A percentile compares a stretch with the other conserved stretches of the same genome.
These are phyloP conservation scores for Cheumatopsyche charites DNA, from an alignment of 1,140 invertebrate species.

Conservation along the genomic window DNA sequence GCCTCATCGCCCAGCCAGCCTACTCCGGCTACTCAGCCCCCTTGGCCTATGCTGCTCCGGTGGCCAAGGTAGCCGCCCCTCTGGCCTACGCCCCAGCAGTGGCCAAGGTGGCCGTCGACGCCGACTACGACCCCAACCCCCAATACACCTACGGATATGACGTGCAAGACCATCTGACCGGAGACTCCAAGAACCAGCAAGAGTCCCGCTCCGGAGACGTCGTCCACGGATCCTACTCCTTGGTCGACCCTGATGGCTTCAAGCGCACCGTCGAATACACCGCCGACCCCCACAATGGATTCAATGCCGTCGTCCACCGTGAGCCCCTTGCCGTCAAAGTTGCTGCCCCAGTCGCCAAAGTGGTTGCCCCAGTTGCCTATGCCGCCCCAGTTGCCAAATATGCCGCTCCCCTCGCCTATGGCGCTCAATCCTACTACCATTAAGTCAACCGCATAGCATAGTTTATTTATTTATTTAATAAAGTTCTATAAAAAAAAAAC, in stretches of 20 bases:
- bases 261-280: slow-evolving; percentile 56
- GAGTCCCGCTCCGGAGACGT: slow-evolving; percentile 52
- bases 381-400: slow-evolving; percentile 46
- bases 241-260: slow-evolving; percentile 55
- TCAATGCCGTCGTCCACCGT: slow-evolving; percentile 56
- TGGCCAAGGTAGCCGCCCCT: slow-evolving; percentile 52
- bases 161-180: slow-evolving; percentile 65
- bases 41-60: slow-evolving; percentile 47
- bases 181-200: slow-evolving; percentile 64
- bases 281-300: slow-evolving; percentile 56
- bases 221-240: slow-evolving; percentile 50
- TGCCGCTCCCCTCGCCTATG: slow-evolving; percentile 51
- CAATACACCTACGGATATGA: slow-evolving; percentile 65
- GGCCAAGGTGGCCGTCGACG: slow-evolving; percentile 50
- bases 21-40: slow-evolving; percentile 38
- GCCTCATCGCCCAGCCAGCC: slow-evolving; percentile 51
- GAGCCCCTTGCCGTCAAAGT: slow-evolving; percentile 47
- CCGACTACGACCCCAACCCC: slow-evolving; percentile 63
- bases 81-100: slow-evolving; percentile 48
- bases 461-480: too few species aligned
- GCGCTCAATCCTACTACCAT: slow-evolving; percentile 24
- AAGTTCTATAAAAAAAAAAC: too few species aligned
- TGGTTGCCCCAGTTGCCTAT: slow-evolving; percentile 37
- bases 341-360: slow-evolving; percentile 39
- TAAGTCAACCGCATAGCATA: neutral